Evolutionary conservation across 2,797 vertebrate genomes (phyloP), one percentile per base, ranked within the genome.

Genomic region (Poecilia picta): DNA sequence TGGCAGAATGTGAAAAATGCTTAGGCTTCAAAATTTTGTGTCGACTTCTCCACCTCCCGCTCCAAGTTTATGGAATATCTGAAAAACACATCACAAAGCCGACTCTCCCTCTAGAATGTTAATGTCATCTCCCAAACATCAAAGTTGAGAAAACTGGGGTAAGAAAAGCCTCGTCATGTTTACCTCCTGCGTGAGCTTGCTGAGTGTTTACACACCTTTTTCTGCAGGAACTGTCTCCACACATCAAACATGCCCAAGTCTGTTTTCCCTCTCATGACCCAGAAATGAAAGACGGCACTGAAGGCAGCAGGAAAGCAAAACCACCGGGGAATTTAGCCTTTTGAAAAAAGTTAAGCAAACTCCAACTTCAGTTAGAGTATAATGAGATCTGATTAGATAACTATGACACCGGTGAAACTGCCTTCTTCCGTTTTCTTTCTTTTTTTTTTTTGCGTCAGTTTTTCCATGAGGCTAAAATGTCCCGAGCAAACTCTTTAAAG

Each of bases 101-200:
- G 1, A 2, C n/a, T 55, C 71, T 77, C 80, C 77, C 80, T 55
- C 72, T 47, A 66, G 80, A 90, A 92, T 93, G 85, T 76, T 88
- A 94, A 94, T 90, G 79, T 76, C 85, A 79, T 82, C 81, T 86
- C 82, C 74, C 49, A 62, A 84, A 93, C 91, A 93, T 95, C 92
- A 95, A 95, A 94, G 94, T 88, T 76, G 33, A 57, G 78, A 82
- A 91, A 93, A 89, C 76, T 89, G 64, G 92, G 92, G 79, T 89
- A 88, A 87, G 86, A 90, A 76, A 86, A 88, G 85, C 85, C 43
- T 62, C 74, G 72, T 92, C 87, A 90, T 91, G 88, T 93, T 91
- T 91, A 86, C 87, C 84, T 91, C 89, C 84, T 83, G 81, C 86
- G 85, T 66, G 79, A 85, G 87, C 81, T 71, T 73, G 78, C 78